Percentiles rank a stretch among this genome's conserved stretches.
Evolutionary conservation across 2,797 vertebrate species (phyloP).

Genomic region (Phyllotis vaccarum): DNA sequence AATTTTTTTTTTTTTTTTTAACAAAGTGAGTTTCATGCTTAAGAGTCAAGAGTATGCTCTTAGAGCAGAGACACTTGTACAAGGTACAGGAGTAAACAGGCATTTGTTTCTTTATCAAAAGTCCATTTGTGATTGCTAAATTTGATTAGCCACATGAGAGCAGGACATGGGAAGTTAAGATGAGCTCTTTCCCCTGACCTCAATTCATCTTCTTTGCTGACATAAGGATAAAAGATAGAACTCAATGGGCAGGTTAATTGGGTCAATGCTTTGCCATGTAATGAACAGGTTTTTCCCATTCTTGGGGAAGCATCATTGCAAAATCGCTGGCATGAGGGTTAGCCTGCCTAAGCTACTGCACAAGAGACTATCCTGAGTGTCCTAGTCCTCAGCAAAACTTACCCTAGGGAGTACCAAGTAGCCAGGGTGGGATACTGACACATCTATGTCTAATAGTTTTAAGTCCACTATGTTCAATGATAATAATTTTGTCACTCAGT

Average conservation of each 20-base stretch:
- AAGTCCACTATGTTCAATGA: neutral
- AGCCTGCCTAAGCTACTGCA: neutral
- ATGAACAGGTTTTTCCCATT: constrained; percentile 62
- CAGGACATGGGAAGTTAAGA: neutral
- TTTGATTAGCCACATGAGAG: neutral
- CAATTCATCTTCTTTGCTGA: constrained; percentile 67
- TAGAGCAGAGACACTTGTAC: neutral
- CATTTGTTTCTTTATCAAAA: neutral
- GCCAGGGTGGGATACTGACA: neutral
- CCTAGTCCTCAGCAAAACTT: neutral
- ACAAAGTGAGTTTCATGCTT: neutral
- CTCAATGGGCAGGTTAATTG: neutral
- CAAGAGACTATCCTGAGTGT: neutral
- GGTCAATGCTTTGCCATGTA: constrained; percentile 47
- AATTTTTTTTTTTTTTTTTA: no score
- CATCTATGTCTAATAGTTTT: neutral
- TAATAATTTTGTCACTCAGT: neutral
- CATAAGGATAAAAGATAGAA: constrained; percentile 8
- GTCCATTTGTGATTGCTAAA: neutral
- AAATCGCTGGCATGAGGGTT: neutral
- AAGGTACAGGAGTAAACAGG: neutral
- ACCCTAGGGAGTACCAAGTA: neutral
- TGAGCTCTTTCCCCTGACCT: neutral
- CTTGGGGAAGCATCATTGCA: neutral
- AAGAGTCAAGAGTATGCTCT: neutral